Evolutionary conservation across 2,888 invertebrate species (phyloP).

Genomic region (Venustoraphidia nigricollis): DNA sequence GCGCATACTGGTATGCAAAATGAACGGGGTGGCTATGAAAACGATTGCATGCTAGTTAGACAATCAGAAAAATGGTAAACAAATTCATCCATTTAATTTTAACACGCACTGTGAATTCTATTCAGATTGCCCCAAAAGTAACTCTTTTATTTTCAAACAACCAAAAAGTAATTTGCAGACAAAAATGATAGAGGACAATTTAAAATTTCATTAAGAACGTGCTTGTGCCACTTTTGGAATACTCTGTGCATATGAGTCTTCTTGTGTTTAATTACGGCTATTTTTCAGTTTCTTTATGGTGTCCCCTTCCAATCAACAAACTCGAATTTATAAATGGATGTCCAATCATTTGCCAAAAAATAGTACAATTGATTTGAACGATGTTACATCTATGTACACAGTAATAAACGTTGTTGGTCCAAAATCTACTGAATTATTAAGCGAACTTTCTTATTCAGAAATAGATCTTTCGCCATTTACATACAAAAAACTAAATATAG

Average conservation of each 20-base stretch:
- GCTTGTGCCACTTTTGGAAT: no score
- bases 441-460: constrained; percentile 45
- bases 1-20: constrained; percentile 59
- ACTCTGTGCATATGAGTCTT: neutral
- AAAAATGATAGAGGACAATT: no score
- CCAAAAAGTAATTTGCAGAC: no score
- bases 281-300: constrained; percentile 52
- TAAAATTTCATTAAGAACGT: no score
- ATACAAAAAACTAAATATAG: constrained; percentile 50
- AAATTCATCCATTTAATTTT: neutral
- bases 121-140: no score
- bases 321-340: constrained; percentile 55
- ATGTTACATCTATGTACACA: constrained; percentile 58
- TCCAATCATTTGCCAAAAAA: constrained; percentile 40
- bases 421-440: constrained; percentile 44
- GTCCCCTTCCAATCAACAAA: constrained; percentile 65
- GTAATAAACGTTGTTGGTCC: constrained; percentile 57
- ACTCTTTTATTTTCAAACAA: no score
- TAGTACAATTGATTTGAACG: constrained; percentile 43
- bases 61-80: constrained; percentile 37
- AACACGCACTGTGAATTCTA: no score
- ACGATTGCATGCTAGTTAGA: constrained; percentile 55
- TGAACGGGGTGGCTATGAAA: constrained; percentile 52
- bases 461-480: constrained; percentile 45
- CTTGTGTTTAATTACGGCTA: neutral